Base-by-base conservation (phyloP, 2,797 vertebrate species). In the Pteronotus mesoamericanus region DNA sequence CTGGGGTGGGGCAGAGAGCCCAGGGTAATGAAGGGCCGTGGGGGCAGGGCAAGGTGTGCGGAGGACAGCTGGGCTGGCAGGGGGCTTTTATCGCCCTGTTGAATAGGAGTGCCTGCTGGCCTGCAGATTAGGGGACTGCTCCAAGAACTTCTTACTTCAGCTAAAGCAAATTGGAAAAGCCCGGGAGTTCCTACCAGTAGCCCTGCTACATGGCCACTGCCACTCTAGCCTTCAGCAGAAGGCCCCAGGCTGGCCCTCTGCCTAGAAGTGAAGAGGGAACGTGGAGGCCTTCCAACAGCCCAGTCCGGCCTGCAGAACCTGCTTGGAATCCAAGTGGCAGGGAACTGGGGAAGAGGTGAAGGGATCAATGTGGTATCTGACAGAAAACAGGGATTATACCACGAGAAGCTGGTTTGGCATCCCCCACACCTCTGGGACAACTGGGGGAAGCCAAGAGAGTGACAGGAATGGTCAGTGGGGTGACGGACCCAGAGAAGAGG, bases 21-120 rank as follows among this genome's bases (percentile, higher is more conserved):
- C 66, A 37, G 48, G 66, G 66, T 19, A 19, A 24, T 1, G 42
- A 57, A 34, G 57, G 15, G 6, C 15, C 48, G n/a, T 42, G 74
- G 57, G 29, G 22, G 39, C 22, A 9, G 12, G n/a, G 37, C 34
- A 64, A 59, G 53, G 22, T 24, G 19, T 66, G 44, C 93, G 46
- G 11, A 6, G 79, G 64, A n/a, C 0, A 0, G 8, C 32, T 19
- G 39, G 0, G 8, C 32, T 19, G 39, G 66, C 15, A 0, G 34
- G 21, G 42, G 32, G 64, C 34, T 29, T 32, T 69, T 74, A 42
- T 34, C 7, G 68, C 51, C 87, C 74, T 18, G 3, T 5, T 34
- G 39, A 37, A 46, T 15, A 51, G 39, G 78, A 48, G 61, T 18
- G 26, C 16, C 55, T 10, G 8, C 2, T 15, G 26, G 42, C 32